These are phyloP conservation scores for Sternarchorhynchus goeldii DNA, from an alignment of 2,797 vertebrate species.

Conservation along the genomic window DNA sequence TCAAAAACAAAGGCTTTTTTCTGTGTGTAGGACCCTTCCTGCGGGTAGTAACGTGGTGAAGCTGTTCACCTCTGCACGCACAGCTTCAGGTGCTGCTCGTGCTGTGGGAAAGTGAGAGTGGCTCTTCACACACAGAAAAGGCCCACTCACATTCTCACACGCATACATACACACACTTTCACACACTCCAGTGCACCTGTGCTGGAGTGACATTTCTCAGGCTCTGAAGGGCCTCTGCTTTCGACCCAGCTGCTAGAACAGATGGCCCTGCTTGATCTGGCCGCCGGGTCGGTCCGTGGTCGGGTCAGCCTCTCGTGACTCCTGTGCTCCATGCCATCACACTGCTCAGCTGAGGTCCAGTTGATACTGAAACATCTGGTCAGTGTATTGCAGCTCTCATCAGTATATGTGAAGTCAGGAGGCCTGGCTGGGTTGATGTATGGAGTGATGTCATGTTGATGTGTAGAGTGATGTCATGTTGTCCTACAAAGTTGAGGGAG, in stretches of 20 bases:
- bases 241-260: conserved; percentile 46
- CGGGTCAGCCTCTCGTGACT: conserved; percentile 5
- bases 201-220: conserved; percentile 51
- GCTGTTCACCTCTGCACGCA: conserved; percentile 30
- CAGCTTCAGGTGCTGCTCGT: conserved; percentile 18
- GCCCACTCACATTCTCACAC: background rate
- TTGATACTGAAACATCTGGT: too few relatives aligned
- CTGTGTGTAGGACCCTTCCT: background rate
- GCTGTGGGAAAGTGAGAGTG: background rate
- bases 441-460: too few relatives aligned
- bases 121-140: too few relatives aligned
- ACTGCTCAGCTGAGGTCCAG: too few relatives aligned
- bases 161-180: conserved; percentile 29
- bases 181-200: conserved; percentile 36
- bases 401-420: background rate
- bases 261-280: conserved; percentile 24
- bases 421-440: too few relatives aligned
- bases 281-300: background rate
- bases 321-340: background rate
- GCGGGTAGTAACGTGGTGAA: background rate
- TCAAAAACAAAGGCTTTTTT: too few relatives aligned
- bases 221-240: conserved; percentile 34
- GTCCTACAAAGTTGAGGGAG: too few relatives aligned
- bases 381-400: background rate
- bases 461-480: too few relatives aligned